These are phyloP conservation scores for Prinia subflava DNA, from an alignment of 2,113 vertebrate species.

Conservation along the genomic window DNA sequence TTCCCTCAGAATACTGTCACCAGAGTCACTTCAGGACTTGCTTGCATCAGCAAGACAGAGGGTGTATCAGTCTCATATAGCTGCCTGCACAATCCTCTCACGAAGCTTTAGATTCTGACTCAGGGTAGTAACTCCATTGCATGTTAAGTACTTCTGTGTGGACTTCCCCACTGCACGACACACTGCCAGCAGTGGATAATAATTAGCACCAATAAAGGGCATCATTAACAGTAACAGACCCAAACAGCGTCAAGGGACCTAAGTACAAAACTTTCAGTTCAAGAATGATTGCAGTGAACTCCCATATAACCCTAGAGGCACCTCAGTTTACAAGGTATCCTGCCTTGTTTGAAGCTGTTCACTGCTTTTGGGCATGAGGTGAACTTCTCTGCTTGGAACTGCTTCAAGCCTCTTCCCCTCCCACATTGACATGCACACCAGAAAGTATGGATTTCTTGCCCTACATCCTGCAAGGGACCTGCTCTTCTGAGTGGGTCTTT, in stretches of 20 bases:
- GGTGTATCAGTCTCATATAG: neutral
- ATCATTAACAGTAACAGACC: neutral
- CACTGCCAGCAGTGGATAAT: neutral
- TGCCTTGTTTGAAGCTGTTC: neutral
- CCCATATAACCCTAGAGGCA: neutral
- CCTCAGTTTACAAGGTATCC: neutral
- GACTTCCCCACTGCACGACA: neutral
- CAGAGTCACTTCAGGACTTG: slow-evolving; percentile 19
- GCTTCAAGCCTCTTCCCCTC: neutral
- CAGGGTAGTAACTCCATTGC: neutral
- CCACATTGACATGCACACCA: neutral
- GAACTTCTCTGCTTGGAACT: neutral
- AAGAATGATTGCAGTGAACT: neutral
- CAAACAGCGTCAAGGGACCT: neutral
- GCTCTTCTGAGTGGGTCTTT: neutral
- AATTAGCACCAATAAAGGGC: neutral
- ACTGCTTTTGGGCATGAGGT: neutral
- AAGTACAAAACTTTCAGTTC: neutral
- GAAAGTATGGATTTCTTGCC: neutral
- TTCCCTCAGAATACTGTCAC: neutral
- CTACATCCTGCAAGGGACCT: neutral
- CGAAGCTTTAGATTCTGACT: neutral
- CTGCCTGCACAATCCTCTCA: neutral
- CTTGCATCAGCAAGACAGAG: neutral
- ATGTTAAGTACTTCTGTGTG: neutral